Conservation (phyloP, 2,113 vertebrate genomes). For the Grammomys dolichurus region DNA sequence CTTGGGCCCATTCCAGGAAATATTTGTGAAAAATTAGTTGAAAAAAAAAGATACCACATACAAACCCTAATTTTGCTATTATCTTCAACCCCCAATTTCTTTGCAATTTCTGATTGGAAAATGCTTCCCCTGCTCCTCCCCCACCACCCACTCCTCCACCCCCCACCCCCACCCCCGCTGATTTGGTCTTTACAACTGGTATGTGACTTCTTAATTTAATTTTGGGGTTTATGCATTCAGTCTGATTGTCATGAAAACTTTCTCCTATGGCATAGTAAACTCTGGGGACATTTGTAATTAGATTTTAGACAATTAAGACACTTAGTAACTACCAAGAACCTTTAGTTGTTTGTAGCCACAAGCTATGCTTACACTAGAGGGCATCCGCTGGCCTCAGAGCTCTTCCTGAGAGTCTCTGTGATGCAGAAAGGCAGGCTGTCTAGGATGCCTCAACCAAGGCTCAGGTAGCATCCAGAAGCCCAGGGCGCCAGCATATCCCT, state of each 20-base stretch:
- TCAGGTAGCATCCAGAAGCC: neutral
- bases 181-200: constrained; percentile 75
- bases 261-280: constrained; percentile 62
- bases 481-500: neutral
- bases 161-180: neutral
- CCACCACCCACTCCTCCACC: no score
- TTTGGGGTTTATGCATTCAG: constrained; percentile 79
- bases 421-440: neutral
- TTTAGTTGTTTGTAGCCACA: neutral
- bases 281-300: constrained; percentile 17
- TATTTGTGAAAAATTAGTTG: constrained; percentile 87
- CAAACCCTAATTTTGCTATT: constrained; percentile 86
- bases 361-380: neutral
- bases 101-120: constrained; percentile 83
- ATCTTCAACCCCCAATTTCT: constrained; percentile 76
- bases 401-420: neutral
- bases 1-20: constrained; percentile 85
- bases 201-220: constrained; percentile 83
- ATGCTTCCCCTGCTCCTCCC: constrained; percentile 35
- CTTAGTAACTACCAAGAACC: constrained; percentile 47
- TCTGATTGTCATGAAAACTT: constrained; percentile 64
- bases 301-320: constrained; percentile 26
- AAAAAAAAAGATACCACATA: constrained; percentile 82
- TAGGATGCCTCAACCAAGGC: neutral
- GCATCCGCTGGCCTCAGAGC: neutral